Conservation (phyloP, 37 sponge, comb jelly and placozoan genomes). For the Sycon ciliatum region DNA sequence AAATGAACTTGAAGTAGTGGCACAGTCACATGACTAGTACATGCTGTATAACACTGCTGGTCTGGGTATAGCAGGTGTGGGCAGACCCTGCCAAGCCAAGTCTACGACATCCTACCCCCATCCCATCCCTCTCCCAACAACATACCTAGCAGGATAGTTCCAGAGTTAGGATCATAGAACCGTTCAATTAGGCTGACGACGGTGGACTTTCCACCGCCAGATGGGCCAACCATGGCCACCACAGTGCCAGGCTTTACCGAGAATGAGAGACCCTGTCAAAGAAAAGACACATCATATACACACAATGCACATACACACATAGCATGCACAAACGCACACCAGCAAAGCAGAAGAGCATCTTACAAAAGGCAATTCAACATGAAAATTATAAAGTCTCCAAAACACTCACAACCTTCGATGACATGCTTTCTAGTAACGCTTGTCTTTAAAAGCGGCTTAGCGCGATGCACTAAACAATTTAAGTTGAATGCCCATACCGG, state of each 20-base stretch:
- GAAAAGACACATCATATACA: not conserved
- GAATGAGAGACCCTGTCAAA: constrained; percentile 60
- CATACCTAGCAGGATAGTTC: constrained; percentile 46
- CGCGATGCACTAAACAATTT: too few relatives aligned
- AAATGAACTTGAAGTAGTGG: too few relatives aligned
- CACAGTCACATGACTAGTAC: too few relatives aligned
- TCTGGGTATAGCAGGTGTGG: too few relatives aligned
- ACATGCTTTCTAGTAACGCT: too few relatives aligned
- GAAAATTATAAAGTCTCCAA: too few relatives aligned
- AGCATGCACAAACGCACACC: not conserved
- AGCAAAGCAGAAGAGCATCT: not conserved
- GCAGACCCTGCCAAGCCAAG: not conserved
- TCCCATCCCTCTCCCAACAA: not conserved
- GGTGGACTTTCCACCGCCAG: constrained; percentile 80
- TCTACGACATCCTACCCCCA: not conserved
- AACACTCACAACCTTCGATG: too few relatives aligned
- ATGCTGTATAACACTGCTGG: too few relatives aligned
- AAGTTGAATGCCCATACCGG: too few relatives aligned
- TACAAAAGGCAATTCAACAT: too few relatives aligned
- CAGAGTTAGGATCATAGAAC: constrained; percentile 57
- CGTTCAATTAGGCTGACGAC: constrained; percentile 70
- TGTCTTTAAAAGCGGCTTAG: too few relatives aligned
- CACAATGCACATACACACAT: constrained; percentile 1
- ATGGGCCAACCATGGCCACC: constrained; percentile 81
- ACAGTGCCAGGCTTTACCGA: constrained; percentile 56